Percentiles rank a stretch among this genome's conserved stretches.
These are phyloP conservation scores for Temnothorax nylanderi DNA, from an alignment of 1,140 invertebrate genomes.

Conservation along the genomic window DNA sequence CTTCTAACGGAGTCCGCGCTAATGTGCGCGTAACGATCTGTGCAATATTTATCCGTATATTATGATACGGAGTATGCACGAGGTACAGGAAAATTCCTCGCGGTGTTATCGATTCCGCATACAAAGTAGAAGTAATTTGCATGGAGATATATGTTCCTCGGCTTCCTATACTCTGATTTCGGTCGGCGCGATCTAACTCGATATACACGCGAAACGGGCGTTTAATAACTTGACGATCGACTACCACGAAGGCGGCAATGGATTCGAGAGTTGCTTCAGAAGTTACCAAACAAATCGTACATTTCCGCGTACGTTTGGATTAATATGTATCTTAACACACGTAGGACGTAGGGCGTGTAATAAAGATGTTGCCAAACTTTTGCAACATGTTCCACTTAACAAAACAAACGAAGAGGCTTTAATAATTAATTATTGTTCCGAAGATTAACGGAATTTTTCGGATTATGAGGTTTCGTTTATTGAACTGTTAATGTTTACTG, in stretches of 20 bases:
- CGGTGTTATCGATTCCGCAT: constrained; percentile 66
- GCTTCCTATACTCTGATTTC: constrained; percentile 57
- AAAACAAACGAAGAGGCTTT: no score
- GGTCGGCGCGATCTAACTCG: constrained; percentile 44
- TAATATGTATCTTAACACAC: neutral
- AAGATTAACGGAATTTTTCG: neutral
- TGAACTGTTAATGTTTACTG: no score
- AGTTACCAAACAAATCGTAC: constrained; percentile 3
- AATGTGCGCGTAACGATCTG: neutral
- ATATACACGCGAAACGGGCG: constrained; percentile 48
- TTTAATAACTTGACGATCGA: constrained; percentile 58
- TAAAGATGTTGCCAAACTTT: no score
- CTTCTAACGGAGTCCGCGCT: neutral
- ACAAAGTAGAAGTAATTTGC: constrained; percentile 70
- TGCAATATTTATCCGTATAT: constrained; percentile 41
- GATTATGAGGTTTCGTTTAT: no score
- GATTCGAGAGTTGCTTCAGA: neutral
- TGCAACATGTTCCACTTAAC: neutral
- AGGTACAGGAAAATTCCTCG: constrained; percentile 58
- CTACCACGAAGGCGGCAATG: neutral
- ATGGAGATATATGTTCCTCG: constrained; percentile 63
- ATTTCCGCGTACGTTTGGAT: neutral
- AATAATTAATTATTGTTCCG: no score
- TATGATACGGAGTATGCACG: constrained; percentile 30
- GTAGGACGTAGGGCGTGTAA: no score